Evolutionary conservation across 2,888 invertebrate species (phyloP).

Genomic region (Lissocephala sabroskyi): DNA sequence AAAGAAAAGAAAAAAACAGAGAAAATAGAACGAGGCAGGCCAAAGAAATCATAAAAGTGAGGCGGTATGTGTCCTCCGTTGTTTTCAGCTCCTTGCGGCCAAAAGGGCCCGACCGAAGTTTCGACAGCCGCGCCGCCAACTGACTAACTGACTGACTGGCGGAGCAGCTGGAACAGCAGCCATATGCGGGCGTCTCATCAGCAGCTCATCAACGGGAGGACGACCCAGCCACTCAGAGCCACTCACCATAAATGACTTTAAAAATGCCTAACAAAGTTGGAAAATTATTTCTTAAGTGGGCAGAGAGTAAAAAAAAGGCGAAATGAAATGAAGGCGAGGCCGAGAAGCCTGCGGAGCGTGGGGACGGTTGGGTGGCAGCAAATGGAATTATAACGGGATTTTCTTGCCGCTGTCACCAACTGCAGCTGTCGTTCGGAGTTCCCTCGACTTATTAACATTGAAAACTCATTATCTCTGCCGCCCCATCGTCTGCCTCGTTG

Average conservation of each 20-base stretch:
- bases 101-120: slow-evolving; percentile 35
- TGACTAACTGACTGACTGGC: slow-evolving; percentile 16
- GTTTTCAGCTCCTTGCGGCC: slow-evolving; percentile 14
- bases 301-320: slow-evolving; percentile 9
- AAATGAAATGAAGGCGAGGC: neutral
- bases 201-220: slow-evolving; percentile 51
- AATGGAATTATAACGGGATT: slow-evolving; percentile 60
- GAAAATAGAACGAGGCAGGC: too few relatives aligned
- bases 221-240: slow-evolving; percentile 10
- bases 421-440: slow-evolving; percentile 36
- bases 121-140: slow-evolving; percentile 15
- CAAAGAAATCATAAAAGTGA: slow-evolving; percentile 40
- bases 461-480: slow-evolving; percentile 59
- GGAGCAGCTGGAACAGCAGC: slow-evolving; percentile 4
- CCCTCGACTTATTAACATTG: slow-evolving; percentile 63
- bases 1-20: too few relatives aligned
- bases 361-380: slow-evolving; percentile 20
- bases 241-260: slow-evolving; percentile 55
- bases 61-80: neutral
- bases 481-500: slow-evolving; percentile 5
- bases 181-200: slow-evolving; percentile 38
- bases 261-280: slow-evolving; percentile 60
- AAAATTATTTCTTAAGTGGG: slow-evolving; percentile 55
- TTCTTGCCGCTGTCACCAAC: slow-evolving; percentile 26
- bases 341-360: neutral